Base-by-base conservation (phyloP, 2,888 invertebrate genomes). In the Teinopalpus imperialis region DNA sequence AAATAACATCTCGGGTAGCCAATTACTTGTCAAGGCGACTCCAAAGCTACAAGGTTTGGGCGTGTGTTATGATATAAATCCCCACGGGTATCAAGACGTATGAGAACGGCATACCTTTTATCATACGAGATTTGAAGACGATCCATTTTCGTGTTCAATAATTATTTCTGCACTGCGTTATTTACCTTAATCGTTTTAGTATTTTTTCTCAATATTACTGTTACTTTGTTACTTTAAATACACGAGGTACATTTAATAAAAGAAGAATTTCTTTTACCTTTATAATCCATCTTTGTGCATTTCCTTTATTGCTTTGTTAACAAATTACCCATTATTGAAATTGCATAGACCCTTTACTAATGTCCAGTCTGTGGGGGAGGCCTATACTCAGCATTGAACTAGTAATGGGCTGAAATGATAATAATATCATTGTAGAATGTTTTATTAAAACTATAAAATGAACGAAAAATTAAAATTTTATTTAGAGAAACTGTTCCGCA, bases 21-120 rank as follows among this genome's bases (percentile, higher is more conserved):
- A 80, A 82, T 82, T 81, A 81, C 65, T 57, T 74, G 62, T 73
- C 72, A 79, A 79, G 73, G 74, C 64, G 54, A 63, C 63, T 63
- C 63, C 43, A 59, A 71, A 62, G 65, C 68, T 66, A 24, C 42
- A 50, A 66, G 66, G 63, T 57, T 66, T 63, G 59, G 57, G 8
- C 61, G 58, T 58, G 61, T 65, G 66, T 70, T 70, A 66, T 69
- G 71, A 75, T 69, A 65, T 43, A 49, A 63, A 61, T 53, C 57
- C 68, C 66, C 59, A 23, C 45, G 37, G 67, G 73, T 56, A 64
- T 53, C 56, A 59, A 59, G 58, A 60, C 54, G 51, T 62, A 51
- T 50, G 39, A 59, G 53, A 30, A 42, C 36, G 54, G 56, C 50
- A 61, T 64, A 51, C 56, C 54, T 55, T 62, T 59, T 56, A 59